Evolutionary conservation across 1,140 invertebrate species (phyloP).

Genomic region (Drosophila lacteicornis): DNA sequence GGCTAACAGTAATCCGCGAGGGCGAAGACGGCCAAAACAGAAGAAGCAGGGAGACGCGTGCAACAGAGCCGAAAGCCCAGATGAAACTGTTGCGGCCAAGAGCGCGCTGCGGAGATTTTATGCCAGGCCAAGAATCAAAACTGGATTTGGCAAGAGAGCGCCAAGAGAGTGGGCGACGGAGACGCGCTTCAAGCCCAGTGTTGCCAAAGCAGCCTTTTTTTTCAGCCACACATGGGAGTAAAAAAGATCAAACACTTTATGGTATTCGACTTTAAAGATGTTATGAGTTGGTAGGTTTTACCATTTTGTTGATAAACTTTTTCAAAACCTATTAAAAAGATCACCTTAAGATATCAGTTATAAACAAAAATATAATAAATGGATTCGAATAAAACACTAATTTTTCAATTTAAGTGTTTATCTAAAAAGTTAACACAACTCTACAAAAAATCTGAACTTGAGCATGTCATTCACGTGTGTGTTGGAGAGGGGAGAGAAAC

Average conservation of each 20-base stretch:
- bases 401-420: background rate
- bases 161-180: constrained; percentile 29
- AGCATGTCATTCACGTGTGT: constrained; percentile 70
- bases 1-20: constrained; percentile 37
- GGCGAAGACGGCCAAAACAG: constrained; percentile 7
- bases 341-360: too few relatives aligned
- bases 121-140: constrained; percentile 76
- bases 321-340: background rate
- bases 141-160: constrained; percentile 36
- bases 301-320: background rate
- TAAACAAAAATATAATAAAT: too few relatives aligned
- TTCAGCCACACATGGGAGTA: too few relatives aligned
- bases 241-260: background rate
- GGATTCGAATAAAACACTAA: background rate
- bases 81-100: constrained; percentile 78
- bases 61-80: constrained; percentile 68
- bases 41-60: constrained; percentile 52
- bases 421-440: constrained; percentile 9
- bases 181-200: constrained; percentile 18
- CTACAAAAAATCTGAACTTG: constrained; percentile 55
- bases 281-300: background rate
- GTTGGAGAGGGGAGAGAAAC: background rate
- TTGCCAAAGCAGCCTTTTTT: constrained; percentile 17
- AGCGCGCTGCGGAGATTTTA: constrained; percentile 71
- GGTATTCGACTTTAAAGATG: too few relatives aligned